Base-by-base conservation (phyloP, 2,113 vertebrate genomes). In the Chionomys nivalis region DNA sequence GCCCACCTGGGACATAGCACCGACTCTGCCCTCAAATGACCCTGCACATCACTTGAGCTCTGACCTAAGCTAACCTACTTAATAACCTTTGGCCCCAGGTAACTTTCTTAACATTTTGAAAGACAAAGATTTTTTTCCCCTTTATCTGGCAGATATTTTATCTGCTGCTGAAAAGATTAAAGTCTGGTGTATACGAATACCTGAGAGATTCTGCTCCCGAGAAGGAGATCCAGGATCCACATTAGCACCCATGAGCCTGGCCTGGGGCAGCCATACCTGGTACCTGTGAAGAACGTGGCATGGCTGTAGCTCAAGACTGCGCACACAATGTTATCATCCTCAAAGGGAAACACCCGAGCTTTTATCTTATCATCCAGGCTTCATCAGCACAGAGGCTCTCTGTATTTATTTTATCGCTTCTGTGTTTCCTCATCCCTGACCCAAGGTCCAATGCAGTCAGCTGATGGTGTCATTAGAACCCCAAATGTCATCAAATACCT, bases 401-500 rank as follows among this genome's bases (percentile, higher is more conserved):
- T 42, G 33, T 33, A 0, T 36, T 33, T 33, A 0, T 36, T 33
- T 78, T 49, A 17, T 47, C 21, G 0, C 36, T 42, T 26, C 79
- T 17, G 42, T 33, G 36, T 36, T 91, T 85, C n/a, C 88, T 58
- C 47, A n/a, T 58, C 31, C 5, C 47, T 36, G 85, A 61, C 10
- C 58, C 2, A 1, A 47, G 47, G 72, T 36, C 0, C 0, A 3
- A 12, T 0, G 55, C 1, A 1, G 26, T 47, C 85, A 90, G 68
- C 44, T 65, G 10, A 14, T 2, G 24, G 58, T 28, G 8, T 81
- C 44, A 2, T 52, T 7, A 63, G 72, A 24, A 10, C 44, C n/a
- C 0, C 1, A 0, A 0, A 9, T 16, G n/a, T 44, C 1, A 0
- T 52, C 31, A 5, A 2, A n/a, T 7, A n/a, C 47, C 75, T 79